Conservation (phyloP, 2,888 invertebrate species). For the Incurvaria masculella region DNA sequence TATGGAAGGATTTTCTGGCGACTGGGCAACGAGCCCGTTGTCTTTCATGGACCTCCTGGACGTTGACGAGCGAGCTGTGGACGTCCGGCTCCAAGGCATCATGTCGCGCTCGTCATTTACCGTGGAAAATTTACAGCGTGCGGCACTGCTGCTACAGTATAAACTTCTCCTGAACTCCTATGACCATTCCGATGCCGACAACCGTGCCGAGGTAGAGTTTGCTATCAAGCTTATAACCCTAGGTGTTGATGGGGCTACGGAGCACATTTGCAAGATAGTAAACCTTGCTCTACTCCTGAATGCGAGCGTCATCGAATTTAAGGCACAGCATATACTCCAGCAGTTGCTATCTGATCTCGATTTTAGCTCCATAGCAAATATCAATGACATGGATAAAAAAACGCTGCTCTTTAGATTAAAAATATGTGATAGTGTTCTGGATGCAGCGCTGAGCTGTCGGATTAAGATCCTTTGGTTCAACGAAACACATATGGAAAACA, state of each 20-base stretch:
- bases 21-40: too few relatives aligned
- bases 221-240: slow-evolving; percentile 28
- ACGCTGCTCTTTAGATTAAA: slow-evolving; percentile 24
- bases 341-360: slow-evolving; percentile 32
- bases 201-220: slow-evolving; percentile 33
- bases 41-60: slow-evolving; percentile 40
- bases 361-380: slow-evolving; percentile 15
- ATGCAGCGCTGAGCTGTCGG: slow-evolving; percentile 24
- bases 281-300: slow-evolving; percentile 30
- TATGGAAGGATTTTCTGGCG: too few relatives aligned
- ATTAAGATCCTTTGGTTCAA: slow-evolving; percentile 27
- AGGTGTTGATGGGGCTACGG: slow-evolving; percentile 25
- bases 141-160: slow-evolving; percentile 35
- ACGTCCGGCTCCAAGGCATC: slow-evolving; percentile 31
- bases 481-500: slow-evolving; percentile 29
- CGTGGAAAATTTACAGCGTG: slow-evolving; percentile 29
- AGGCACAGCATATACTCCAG: slow-evolving; percentile 44
- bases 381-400: slow-evolving; percentile 13
- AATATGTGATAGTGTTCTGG: slow-evolving; percentile 32
- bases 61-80: slow-evolving; percentile 41
- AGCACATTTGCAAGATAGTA: slow-evolving; percentile 31
- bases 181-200: slow-evolving; percentile 39
- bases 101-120: slow-evolving; percentile 28
- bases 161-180: slow-evolving; percentile 38
- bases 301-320: slow-evolving; percentile 25